Percentiles rank a stretch among this genome's conserved stretches.
Conservation (phyloP, 2,888 invertebrate genomes). For the Agriopis aurantiaria region DNA sequence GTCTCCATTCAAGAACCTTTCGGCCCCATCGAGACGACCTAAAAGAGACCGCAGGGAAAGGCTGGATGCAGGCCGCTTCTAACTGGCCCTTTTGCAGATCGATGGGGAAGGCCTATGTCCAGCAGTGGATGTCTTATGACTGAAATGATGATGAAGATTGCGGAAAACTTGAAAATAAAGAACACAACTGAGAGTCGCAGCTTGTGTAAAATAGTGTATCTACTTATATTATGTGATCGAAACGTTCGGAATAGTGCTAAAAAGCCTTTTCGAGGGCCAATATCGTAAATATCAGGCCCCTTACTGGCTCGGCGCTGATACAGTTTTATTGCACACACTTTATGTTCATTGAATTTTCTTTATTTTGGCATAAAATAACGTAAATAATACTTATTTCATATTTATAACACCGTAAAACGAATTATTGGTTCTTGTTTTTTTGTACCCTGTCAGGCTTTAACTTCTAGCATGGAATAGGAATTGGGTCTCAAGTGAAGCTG, state of each 20-base stretch:
- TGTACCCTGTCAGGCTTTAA: not conserved
- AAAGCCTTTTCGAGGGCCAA: constrained; percentile 60
- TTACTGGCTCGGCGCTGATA: constrained; percentile 71
- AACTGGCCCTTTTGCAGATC: no score
- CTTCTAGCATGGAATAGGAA: no score
- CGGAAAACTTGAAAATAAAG: not conserved
- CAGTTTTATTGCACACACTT: constrained; percentile 76
- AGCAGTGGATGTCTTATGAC: not conserved
- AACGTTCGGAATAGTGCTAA: constrained; percentile 34
- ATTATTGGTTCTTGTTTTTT: not conserved
- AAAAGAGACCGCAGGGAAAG: no score
- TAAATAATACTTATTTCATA: constrained; percentile 5
- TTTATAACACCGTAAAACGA: constrained; percentile 12
- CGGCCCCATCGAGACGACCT: no score
- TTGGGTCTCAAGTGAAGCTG: no score
- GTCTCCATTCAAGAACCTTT: no score
- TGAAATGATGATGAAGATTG: not conserved
- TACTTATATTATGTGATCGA: constrained; percentile 6
- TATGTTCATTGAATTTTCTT: constrained; percentile 70
- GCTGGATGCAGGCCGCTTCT: no score
- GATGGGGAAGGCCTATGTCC: no score
- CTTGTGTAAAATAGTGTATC: no score
- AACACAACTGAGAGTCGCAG: not conserved
- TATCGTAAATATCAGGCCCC: constrained; percentile 68
- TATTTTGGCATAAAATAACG: constrained; percentile 41